Evolutionary conservation across 92 coral and sea anemone genomes (phyloP).

Genomic region (Siderastrea radians): DNA sequence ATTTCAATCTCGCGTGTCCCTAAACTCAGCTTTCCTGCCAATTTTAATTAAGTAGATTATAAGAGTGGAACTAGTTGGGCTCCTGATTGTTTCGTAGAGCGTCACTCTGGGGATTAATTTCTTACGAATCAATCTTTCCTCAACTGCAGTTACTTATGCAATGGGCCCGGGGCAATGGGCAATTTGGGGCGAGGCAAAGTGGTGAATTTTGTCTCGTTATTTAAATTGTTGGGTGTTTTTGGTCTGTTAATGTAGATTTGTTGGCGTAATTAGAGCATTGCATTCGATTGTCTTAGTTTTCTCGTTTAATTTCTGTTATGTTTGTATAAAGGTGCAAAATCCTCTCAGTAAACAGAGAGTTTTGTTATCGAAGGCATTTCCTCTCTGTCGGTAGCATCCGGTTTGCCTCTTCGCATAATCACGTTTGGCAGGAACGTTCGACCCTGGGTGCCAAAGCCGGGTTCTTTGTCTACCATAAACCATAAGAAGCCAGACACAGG

Average conservation of each 20-base stretch:
- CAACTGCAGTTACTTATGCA: background rate
- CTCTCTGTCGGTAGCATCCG: constrained; percentile 22
- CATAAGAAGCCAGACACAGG: background rate
- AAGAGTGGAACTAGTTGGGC: background rate
- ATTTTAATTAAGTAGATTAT: constrained; percentile 6
- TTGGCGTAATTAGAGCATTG: background rate
- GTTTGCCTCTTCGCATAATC: constrained; percentile 17
- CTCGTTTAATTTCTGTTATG: constrained; percentile 1
- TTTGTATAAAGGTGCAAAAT: background rate
- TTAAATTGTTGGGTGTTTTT: background rate
- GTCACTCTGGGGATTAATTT: background rate
- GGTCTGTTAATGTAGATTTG: no score
- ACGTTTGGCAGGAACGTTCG: background rate
- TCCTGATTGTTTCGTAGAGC: background rate
- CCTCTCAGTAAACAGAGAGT: background rate
- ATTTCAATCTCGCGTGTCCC: background rate
- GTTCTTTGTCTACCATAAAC: no score
- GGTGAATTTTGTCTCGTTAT: background rate
- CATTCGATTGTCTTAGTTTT: background rate
- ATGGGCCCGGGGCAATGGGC: no score
- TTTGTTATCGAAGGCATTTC: constrained; percentile 19
- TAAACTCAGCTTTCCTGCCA: background rate
- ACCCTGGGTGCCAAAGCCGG: no score
- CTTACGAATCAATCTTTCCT: no score
- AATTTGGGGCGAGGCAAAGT: background rate